phyloP scores from a whole-genome alignment of 2,888 invertebrate species.

The Microctonus aethiopoides region DNA sequence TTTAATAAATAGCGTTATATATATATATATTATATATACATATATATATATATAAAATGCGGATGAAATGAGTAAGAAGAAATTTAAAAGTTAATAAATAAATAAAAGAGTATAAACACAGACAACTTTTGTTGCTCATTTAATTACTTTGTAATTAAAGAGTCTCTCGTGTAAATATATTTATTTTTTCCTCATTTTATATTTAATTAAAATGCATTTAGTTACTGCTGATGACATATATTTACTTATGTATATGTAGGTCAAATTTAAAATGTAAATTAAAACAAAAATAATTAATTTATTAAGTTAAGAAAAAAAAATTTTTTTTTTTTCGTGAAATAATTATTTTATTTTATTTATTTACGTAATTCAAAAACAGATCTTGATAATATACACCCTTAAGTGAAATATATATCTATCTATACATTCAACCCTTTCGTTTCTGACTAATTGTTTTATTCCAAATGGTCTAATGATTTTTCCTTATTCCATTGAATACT shows the following conservation, averaged over 20 bases:
- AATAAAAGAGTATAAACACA: not conserved
- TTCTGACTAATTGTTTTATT: slow-evolving; percentile 51
- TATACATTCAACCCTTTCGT: not conserved
- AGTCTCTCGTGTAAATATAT: not conserved
- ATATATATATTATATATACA: not conserved
- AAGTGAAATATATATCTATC: too few relatives aligned
- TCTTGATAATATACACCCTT: too few relatives aligned
- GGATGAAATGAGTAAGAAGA: not conserved
- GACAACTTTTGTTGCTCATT: slow-evolving; percentile 50
- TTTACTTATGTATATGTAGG: not conserved
- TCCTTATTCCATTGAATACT: slow-evolving; percentile 42
- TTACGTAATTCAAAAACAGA: too few relatives aligned
- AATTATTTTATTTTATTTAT: too few relatives aligned
- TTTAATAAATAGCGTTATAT: not conserved
- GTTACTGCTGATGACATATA: not conserved
- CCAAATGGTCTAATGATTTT: slow-evolving; percentile 51
- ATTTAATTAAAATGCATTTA: not conserved
- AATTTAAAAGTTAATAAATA: not conserved
- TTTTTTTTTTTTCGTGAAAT: too few relatives aligned
- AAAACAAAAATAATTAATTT: too few relatives aligned
- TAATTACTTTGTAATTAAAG: slow-evolving; percentile 62
- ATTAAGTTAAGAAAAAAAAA: too few relatives aligned
- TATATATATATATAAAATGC: not conserved
- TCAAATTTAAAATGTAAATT: too few relatives aligned
- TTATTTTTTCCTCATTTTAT: slow-evolving; percentile 2